A percentile compares a stretch with the other conserved stretches of the same genome.
Evolutionary conservation across 2,797 vertebrate species (phyloP).

Genomic region (Neosilurus hyrtlii): DNA sequence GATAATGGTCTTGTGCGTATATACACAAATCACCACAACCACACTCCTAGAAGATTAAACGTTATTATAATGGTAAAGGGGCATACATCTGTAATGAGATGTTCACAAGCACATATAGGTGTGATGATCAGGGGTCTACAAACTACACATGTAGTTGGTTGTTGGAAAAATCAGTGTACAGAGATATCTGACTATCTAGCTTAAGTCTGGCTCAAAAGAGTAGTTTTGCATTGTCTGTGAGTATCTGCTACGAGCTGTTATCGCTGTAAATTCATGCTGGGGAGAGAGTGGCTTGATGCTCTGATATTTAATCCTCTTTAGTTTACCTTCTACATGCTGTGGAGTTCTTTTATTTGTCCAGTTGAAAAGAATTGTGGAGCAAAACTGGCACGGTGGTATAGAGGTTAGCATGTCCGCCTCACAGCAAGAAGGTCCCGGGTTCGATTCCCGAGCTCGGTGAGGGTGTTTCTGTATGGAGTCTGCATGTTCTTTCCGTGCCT

Average conservation of each 20-base stretch:
- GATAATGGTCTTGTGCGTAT: background rate
- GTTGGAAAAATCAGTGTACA: background rate
- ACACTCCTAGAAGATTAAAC: background rate
- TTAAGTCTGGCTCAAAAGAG: background rate
- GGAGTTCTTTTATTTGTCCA: background rate
- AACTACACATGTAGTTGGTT: background rate
- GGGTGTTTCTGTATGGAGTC: too few species aligned
- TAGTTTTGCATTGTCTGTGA: background rate
- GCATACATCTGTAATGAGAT: background rate
- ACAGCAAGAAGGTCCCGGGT: too few species aligned
- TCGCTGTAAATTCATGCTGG: background rate
- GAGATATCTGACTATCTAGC: background rate
- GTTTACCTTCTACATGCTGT: background rate
- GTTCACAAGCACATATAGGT: background rate
- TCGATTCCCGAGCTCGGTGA: too few species aligned
- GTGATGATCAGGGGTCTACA: background rate
- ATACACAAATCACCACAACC: background rate
- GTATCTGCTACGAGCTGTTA: background rate
- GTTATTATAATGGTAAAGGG: background rate
- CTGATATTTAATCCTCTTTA: slow-evolving; percentile 2
- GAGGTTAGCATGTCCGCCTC: too few species aligned
- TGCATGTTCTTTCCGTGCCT: too few species aligned
- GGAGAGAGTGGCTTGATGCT: background rate
- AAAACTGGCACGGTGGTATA: background rate
- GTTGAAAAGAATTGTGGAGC: background rate